These are phyloP conservation scores for Altica lythri DNA, from an alignment of 2,888 invertebrate species.

Conservation along the genomic window DNA sequence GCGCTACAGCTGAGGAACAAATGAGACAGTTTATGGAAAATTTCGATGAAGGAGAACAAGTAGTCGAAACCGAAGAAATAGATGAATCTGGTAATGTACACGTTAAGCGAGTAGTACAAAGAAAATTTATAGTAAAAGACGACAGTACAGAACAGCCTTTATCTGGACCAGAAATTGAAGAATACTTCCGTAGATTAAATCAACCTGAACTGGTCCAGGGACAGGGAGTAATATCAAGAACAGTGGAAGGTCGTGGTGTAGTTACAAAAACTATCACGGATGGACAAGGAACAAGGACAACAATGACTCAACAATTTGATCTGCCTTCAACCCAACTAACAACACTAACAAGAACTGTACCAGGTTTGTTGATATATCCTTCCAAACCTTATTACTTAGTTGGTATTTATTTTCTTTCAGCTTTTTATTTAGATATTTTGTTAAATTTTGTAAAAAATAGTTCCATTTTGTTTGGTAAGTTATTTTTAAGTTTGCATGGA, in stretches of 20 bases:
- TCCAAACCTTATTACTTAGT: conserved; percentile 18
- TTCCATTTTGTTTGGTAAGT: conserved; percentile 41
- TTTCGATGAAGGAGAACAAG: conserved; percentile 61
- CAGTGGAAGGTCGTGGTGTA: conserved; percentile 40
- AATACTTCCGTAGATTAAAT: conserved; percentile 47
- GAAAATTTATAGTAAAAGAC: conserved; percentile 56
- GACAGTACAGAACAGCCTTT: conserved; percentile 39
- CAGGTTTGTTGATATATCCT: conserved; percentile 46
- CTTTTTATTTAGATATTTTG: conserved; percentile 23
- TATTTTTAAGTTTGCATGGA: conserved; percentile 42
- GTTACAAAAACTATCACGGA: conserved; percentile 46
- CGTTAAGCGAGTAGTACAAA: conserved; percentile 59
- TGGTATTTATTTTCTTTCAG: conserved; percentile 18
- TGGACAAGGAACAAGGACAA: conserved; percentile 48
- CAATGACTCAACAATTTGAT: conserved; percentile 51
- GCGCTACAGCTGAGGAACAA: conserved; percentile 59
- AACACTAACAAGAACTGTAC: conserved; percentile 40
- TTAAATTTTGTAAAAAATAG: conserved; percentile 15
- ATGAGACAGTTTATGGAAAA: conserved; percentile 59
- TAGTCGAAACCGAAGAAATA: conserved; percentile 59
- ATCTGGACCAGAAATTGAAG: conserved; percentile 46
- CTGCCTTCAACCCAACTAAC: conserved; percentile 44
- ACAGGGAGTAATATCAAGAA: conserved; percentile 43
- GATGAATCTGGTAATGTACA: conserved; percentile 63
- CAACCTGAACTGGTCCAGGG: conserved; percentile 36